These are phyloP conservation scores for Cryptoblepharus egeriae DNA, from an alignment of 2,797 vertebrate genomes.

Conservation along the genomic window DNA sequence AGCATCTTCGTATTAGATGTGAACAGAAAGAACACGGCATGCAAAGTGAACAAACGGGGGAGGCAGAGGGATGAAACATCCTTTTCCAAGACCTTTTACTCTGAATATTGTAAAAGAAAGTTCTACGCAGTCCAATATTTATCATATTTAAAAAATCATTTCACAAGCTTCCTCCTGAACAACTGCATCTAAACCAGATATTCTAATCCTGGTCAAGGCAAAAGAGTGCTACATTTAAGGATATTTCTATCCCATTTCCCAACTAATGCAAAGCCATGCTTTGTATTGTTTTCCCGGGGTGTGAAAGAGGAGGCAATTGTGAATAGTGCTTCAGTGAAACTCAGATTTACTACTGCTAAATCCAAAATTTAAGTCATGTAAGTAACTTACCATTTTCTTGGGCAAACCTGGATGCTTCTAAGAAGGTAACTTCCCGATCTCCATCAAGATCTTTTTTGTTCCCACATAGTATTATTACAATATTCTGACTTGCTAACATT, in stretches of 20 bases:
- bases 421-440: slow-evolving; percentile 82
- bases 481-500: slow-evolving; percentile 83
- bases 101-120: background rate
- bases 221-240: background rate
- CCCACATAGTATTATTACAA: slow-evolving; percentile 82
- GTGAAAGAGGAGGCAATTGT: no score
- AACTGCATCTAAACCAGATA: background rate
- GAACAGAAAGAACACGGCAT: background rate
- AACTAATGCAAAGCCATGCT: background rate
- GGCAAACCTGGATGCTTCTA: slow-evolving; percentile 82
- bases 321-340: background rate
- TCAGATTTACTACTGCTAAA: background rate
- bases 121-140: background rate
- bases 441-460: slow-evolving; percentile 84
- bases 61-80: background rate
- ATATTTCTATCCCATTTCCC: background rate
- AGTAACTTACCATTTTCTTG: slow-evolving; percentile 81
- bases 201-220: background rate
- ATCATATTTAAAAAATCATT: background rate
- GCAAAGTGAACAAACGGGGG: background rate
- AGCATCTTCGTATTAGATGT: background rate
- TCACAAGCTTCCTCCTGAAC: background rate
- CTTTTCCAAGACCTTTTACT: background rate
- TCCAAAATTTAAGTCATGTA: background rate
- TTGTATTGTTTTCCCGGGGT: no score